Evolutionary conservation across 2,797 vertebrate species (phyloP), one percentile per base, ranked within the genome.

Genomic region (Pangasius macronema): DNA sequence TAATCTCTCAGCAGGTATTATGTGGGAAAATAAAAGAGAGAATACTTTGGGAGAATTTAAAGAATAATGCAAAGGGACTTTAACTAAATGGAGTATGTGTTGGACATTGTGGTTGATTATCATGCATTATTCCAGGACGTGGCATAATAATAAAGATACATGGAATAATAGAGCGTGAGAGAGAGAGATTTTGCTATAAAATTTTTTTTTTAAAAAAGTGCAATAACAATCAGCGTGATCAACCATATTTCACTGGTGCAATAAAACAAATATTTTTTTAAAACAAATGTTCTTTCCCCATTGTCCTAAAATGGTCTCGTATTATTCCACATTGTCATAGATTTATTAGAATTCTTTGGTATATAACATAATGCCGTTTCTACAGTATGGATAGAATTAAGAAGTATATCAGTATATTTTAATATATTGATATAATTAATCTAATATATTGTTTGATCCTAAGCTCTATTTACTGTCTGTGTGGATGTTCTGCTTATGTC

Each of bases 1-100:
- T n/a, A 75, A 63, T 82, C 67, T 86, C 82, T 67, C 70, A n/a
- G 30, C 42, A 75, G 65, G 77, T 65, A 73, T 84, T 84, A 70
- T 84, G 49, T 57, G 49, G 33, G 83, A 5, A 73, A 59, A 59
- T 79, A 75, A 86, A 39, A 22, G 46, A 53, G 68, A 68, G 82
- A 51, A 36, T 33, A 39, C 73, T 53, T 33, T 51, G 9, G 13
- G 13, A 9, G 22, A 33, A 53, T 70, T 53, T 39, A 55, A 72
- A 55, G 49, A 55, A 33, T 55, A 55, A 55, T 39, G 24, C 49
- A 57, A 72, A 59, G 36, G 59, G 53, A n/a, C 51, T 73, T 84
- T 57, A 73, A 42, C 11, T 57, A 20, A 73, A 72, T 72, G 67
- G 68, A 39, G 42, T n/a, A 7, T 55, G 75, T 80, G 42, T 33